A percentile compares a stretch with the other conserved stretches of the same genome.
These are phyloP conservation scores for Resseliella maxima DNA, from an alignment of 2,888 invertebrate genomes.

Conservation along the genomic window DNA sequence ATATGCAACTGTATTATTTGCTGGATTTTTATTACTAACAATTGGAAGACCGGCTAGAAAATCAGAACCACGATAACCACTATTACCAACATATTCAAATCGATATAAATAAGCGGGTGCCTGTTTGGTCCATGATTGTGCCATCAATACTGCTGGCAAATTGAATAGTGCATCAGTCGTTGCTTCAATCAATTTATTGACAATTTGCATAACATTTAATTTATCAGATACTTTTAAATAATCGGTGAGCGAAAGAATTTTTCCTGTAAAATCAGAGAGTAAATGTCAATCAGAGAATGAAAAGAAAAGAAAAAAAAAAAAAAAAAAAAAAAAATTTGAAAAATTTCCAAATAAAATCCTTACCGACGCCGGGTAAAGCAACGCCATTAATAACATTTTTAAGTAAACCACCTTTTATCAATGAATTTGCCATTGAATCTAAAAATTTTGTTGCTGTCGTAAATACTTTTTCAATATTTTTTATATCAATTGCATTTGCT, in stretches of 20 bases:
- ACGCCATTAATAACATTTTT: background rate
- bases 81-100: slow-evolving; percentile 77
- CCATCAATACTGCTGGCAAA: slow-evolving; percentile 79
- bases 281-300: background rate
- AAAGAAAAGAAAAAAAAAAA: background rate
- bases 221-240: slow-evolving; percentile 64
- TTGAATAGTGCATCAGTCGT: slow-evolving; percentile 81
- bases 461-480: slow-evolving; percentile 66
- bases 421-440: background rate
- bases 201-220: slow-evolving; percentile 63
- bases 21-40: slow-evolving; percentile 67
- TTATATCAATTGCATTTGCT: slow-evolving; percentile 65
- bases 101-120: slow-evolving; percentile 78
- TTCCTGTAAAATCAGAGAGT: background rate
- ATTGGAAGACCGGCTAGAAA: slow-evolving; percentile 77
- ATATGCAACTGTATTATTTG: slow-evolving; percentile 71
- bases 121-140: slow-evolving; percentile 75
- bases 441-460: slow-evolving; percentile 60
- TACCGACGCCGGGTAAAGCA: slow-evolving; percentile 39
- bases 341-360: background rate
- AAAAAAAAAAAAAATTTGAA: background rate
- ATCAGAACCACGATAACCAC: slow-evolving; percentile 71
- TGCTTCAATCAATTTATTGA: slow-evolving; percentile 65
- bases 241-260: slow-evolving; percentile 59
- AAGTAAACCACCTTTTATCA: slow-evolving; percentile 26